A percentile compares a stretch with the other conserved stretches of the same genome.
These are phyloP conservation scores for Gobiocypris rarus DNA, from an alignment of 2,113 vertebrate species.

Conservation along the genomic window DNA sequence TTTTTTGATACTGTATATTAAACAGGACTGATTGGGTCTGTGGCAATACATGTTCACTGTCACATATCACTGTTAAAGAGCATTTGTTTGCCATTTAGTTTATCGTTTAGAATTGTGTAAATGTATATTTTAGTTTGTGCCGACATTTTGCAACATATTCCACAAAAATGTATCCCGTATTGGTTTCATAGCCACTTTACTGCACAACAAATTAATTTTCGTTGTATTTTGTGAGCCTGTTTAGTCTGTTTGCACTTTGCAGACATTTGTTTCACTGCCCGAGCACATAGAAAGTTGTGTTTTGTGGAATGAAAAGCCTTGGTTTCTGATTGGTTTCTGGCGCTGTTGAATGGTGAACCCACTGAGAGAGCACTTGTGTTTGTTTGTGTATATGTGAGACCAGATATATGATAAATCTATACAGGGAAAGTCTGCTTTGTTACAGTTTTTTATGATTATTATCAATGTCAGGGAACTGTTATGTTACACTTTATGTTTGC, in stretches of 20 bases:
- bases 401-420: constrained; percentile 42
- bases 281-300: constrained; percentile 65
- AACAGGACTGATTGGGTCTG: constrained; percentile 33
- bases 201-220: constrained; percentile 3
- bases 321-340: constrained; percentile 57
- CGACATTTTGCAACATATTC: not conserved
- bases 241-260: constrained; percentile 50
- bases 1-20: constrained; percentile 12
- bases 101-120: not conserved
- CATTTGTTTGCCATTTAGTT: constrained; percentile 2
- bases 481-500: constrained; percentile 27
- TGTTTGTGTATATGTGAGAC: constrained; percentile 36
- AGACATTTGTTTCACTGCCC: constrained; percentile 58
- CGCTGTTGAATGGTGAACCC: constrained; percentile 51
- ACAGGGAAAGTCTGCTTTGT: constrained; percentile 40
- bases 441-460: constrained; percentile 51
- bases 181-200: constrained; percentile 9
- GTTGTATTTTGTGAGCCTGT: constrained; percentile 49
- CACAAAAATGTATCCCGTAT: not conserved
- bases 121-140: constrained; percentile 1
- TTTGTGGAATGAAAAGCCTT: constrained; percentile 62
- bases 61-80: constrained; percentile 1
- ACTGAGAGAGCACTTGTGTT: constrained; percentile 62
- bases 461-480: constrained; percentile 63
- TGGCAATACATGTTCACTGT: constrained; percentile 33